These are phyloP conservation scores for Caenorhabditis imperialis DNA, from an alignment of 2,888 invertebrate genomes.

Conservation along the genomic window DNA sequence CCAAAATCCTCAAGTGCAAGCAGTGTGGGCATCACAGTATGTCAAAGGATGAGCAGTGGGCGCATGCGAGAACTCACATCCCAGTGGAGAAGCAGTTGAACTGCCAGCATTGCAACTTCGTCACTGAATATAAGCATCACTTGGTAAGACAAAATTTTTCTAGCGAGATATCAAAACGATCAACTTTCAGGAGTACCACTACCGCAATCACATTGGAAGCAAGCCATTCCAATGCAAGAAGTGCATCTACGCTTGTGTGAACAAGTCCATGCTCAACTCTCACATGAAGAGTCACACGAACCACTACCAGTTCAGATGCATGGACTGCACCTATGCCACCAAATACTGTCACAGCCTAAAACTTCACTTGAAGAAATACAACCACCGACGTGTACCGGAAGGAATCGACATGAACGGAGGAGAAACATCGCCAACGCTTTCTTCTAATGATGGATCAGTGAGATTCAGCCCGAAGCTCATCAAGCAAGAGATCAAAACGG, in stretches of 20 bases:
- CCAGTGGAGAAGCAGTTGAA: constrained; percentile 91
- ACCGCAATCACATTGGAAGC: constrained; percentile 92
- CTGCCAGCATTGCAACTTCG: constrained; percentile 94
- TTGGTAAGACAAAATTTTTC: constrained; percentile 79
- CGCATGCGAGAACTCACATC: constrained; percentile 90
- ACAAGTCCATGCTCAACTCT: constrained; percentile 98
- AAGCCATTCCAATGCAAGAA: constrained; percentile 84
- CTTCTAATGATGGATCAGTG: constrained; percentile 12
- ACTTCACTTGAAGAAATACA: constrained; percentile 91
- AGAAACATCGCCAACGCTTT: constrained; percentile 38
- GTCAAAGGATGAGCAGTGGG: constrained; percentile 91
- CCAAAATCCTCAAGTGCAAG: constrained; percentile 91
- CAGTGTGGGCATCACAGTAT: constrained; percentile 89
- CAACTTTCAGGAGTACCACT: constrained; percentile 87
- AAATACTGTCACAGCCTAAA: constrained; percentile 98
- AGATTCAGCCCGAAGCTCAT: constrained; percentile 19
- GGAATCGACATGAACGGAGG: constrained; percentile 86
- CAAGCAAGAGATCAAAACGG: constrained; percentile 18
- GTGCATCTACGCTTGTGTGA: constrained; percentile 84
- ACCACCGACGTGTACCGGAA: constrained; percentile 88
- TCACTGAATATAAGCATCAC: constrained; percentile 98
- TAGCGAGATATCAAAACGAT: not conserved
- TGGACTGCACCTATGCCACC: constrained; percentile 93
- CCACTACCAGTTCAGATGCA: constrained; percentile 84
- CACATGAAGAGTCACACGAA: constrained; percentile 92